phyloP scores from a whole-genome alignment of 2,888 invertebrate species.

The Mesopsocus fuscifrons region DNA sequence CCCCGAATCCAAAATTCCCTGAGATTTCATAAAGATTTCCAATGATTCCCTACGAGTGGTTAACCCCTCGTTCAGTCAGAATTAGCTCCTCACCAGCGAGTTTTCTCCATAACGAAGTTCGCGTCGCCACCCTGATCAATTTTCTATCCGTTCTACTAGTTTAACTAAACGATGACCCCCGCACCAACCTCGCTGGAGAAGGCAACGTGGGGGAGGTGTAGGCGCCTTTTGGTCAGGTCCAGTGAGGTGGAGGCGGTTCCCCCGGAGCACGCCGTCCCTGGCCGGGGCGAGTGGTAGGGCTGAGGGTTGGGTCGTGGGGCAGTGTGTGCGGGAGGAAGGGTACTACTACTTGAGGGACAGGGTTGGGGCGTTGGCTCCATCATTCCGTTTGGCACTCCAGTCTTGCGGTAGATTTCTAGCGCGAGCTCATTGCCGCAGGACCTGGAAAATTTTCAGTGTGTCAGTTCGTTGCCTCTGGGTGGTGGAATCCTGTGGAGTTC shows the following conservation, averaged over 20 bases:
- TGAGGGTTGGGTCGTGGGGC: conserved; percentile 12
- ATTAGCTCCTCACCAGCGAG: too few species aligned
- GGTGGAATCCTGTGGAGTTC: background rate
- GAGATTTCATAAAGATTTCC: too few species aligned
- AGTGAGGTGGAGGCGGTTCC: conserved; percentile 28
- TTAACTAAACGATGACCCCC: conserved; percentile 62
- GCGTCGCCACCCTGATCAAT: too few species aligned
- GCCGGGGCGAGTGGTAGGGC: conserved; percentile 25
- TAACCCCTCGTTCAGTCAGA: too few species aligned
- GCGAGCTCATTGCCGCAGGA: conserved; percentile 49
- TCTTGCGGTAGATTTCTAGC: conserved; percentile 50
- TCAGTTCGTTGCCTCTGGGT: background rate
- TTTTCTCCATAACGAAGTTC: too few species aligned
- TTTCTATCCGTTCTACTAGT: too few species aligned
- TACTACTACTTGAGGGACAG: conserved; percentile 16
- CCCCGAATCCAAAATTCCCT: too few species aligned
- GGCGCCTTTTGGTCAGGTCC: conserved; percentile 35
- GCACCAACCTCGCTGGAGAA: conserved; percentile 85
- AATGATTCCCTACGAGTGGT: too few species aligned
- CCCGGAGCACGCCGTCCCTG: conserved; percentile 41
- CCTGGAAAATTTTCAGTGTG: conserved; percentile 35
- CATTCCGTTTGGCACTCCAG: conserved; percentile 27
- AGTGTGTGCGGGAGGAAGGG: conserved; percentile 16
- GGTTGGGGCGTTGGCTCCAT: conserved; percentile 19
- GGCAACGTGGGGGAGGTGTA: conserved; percentile 62